phyloP scores from a whole-genome alignment of 2,797 vertebrate genomes.

The Periparus ater region DNA sequence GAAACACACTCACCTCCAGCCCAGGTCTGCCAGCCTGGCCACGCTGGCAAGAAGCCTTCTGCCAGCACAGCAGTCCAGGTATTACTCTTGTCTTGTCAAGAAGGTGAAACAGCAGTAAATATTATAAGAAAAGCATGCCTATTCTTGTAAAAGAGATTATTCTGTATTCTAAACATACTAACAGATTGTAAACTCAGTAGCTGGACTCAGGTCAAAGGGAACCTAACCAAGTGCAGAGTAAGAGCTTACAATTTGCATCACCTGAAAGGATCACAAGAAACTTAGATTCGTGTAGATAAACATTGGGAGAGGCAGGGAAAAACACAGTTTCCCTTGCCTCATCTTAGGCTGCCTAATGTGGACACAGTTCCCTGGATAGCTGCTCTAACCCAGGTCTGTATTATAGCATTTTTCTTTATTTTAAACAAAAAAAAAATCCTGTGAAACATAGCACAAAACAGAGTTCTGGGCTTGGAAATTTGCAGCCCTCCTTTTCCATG shows the following conservation, averaged over 20 bases:
- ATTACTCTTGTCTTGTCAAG: neutral
- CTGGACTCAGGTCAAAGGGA: neutral
- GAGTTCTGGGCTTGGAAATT: neutral
- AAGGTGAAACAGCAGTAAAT: neutral
- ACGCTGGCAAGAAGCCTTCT: accelerated
- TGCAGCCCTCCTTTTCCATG: neutral
- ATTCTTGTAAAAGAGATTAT: neutral
- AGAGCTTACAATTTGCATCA: neutral
- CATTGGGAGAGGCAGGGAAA: neutral
- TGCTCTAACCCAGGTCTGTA: neutral
- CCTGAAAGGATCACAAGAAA: neutral
- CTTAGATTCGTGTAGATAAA: neutral
- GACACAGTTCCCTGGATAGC: neutral
- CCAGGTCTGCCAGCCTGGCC: neutral
- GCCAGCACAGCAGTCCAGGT: neutral
- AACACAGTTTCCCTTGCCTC: neutral
- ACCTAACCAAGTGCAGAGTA: neutral
- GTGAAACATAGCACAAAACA: neutral
- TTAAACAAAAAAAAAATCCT: neutral
- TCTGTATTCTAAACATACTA: neutral
- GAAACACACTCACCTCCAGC: neutral
- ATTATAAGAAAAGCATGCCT: neutral
- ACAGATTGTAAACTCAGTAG: neutral
- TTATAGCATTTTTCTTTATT: neutral
- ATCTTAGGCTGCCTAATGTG: neutral